Evolutionary conservation across 2,888 invertebrate genomes (phyloP).

Genomic region (Homarus gammarus): DNA sequence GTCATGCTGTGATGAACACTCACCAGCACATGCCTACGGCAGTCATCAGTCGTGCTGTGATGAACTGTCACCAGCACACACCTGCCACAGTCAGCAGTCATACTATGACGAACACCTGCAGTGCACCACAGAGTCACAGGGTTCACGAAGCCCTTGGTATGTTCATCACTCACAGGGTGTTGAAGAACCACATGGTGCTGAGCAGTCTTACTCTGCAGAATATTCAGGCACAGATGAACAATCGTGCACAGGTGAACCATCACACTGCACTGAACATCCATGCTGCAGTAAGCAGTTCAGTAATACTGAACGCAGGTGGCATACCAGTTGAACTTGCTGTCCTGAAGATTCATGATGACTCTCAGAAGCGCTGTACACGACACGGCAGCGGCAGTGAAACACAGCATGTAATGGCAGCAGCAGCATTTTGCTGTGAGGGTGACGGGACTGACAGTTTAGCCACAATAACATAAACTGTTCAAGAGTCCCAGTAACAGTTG

Average conservation of each 20-base stretch:
- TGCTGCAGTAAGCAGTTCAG: too few relatives aligned
- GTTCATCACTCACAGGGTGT: background rate
- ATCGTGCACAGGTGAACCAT: background rate
- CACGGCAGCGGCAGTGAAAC: background rate
- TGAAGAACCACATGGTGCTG: background rate
- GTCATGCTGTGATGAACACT: background rate
- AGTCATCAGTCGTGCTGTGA: background rate
- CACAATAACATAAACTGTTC: too few relatives aligned
- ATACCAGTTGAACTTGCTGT: background rate
- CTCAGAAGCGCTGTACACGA: background rate
- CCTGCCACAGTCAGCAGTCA: background rate
- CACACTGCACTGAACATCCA: background rate
- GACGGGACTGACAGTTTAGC: too few relatives aligned
- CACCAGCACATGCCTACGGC: background rate
- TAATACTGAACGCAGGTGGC: background rate
- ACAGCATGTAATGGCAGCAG: background rate
- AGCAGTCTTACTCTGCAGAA: too few relatives aligned
- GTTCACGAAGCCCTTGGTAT: background rate
- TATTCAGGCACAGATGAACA: background rate
- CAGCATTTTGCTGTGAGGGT: background rate
- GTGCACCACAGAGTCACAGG: background rate
- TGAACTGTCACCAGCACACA: slow-evolving; percentile 4
- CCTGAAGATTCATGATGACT: background rate
- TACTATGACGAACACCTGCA: background rate
- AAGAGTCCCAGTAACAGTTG: background rate